A percentile compares a stretch with the other conserved stretches of the same genome.
phyloP scores from a whole-genome alignment of 1,140 invertebrate species.

The Helicoverpa armigera region DNA sequence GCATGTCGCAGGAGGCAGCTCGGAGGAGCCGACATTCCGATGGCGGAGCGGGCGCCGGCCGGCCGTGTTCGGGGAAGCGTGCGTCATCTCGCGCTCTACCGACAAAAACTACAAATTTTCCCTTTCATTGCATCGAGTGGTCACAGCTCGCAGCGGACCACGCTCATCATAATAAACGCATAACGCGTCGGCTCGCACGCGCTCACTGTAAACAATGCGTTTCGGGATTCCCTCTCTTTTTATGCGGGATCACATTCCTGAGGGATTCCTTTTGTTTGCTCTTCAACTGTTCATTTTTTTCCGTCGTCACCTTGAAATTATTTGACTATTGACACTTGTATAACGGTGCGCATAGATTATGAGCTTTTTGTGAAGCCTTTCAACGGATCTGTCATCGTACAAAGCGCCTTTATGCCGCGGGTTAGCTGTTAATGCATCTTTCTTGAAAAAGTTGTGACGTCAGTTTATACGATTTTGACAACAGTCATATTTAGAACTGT shows the following conservation, averaged over 20 bases:
- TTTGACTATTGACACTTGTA: slow-evolving; percentile 69
- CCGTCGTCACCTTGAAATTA: slow-evolving; percentile 71
- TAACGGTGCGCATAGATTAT: slow-evolving; percentile 63
- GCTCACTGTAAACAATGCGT: slow-evolving; percentile 82
- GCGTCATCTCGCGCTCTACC: slow-evolving; percentile 71
- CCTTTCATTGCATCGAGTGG: slow-evolving; percentile 80
- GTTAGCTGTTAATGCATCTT: slow-evolving; percentile 19
- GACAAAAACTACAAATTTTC: slow-evolving; percentile 82
- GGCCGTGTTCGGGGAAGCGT: slow-evolving; percentile 72
- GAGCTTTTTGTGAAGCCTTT: slow-evolving; percentile 44
- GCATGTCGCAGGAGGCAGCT: slow-evolving; percentile 14
- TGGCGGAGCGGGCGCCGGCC: slow-evolving; percentile 54
- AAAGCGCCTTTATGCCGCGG: neutral
- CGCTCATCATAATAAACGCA: slow-evolving; percentile 77
- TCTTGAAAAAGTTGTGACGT: neutral
- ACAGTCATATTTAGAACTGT: too few species aligned
- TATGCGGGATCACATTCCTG: slow-evolving; percentile 81
- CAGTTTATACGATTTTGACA: neutral
- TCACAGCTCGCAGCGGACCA: slow-evolving; percentile 56
- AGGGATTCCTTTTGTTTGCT: slow-evolving; percentile 85
- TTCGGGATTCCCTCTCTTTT: slow-evolving; percentile 84
- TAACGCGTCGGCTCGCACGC: slow-evolving; percentile 73
- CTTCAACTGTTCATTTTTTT: slow-evolving; percentile 74
- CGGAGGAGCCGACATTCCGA: slow-evolving; percentile 70
- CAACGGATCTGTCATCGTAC: slow-evolving; percentile 3